These are phyloP conservation scores for Pandemis heparana DNA, from an alignment of 2,888 invertebrate genomes.

Conservation along the genomic window DNA sequence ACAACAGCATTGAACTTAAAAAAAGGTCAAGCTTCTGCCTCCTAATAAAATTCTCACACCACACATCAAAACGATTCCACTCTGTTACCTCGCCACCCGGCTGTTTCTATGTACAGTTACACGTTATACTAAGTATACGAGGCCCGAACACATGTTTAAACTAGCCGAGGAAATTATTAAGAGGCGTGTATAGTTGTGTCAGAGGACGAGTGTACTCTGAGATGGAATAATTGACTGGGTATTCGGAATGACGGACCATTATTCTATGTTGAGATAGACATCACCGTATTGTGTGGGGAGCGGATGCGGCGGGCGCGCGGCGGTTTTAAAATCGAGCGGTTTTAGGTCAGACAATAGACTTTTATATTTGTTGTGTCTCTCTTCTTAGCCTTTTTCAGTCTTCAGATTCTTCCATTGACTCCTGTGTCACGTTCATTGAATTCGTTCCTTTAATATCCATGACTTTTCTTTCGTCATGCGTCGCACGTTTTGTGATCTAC, in stretches of 20 bases:
- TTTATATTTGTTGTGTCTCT: too few species aligned
- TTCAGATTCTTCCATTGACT: too few species aligned
- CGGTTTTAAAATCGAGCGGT: constrained; percentile 12
- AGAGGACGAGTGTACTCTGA: constrained; percentile 22
- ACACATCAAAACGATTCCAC: constrained; percentile 32
- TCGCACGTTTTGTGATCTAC: too few species aligned
- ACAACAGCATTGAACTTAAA: constrained; percentile 7
- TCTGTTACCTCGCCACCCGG: constrained; percentile 16
- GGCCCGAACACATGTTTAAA: not conserved
- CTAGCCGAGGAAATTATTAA: not conserved
- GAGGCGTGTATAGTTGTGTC: not conserved
- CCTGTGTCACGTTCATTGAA: too few species aligned
- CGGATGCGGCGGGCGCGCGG: constrained; percentile 1
- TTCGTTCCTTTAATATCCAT: too few species aligned
- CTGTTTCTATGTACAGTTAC: not conserved
- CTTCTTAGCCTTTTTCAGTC: too few species aligned
- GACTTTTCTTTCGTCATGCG: too few species aligned
- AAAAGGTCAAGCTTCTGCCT: constrained; percentile 25
- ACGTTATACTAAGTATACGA: not conserved
- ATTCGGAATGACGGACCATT: constrained; percentile 53
- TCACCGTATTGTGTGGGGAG: constrained; percentile 38
- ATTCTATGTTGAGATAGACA: constrained; percentile 51
- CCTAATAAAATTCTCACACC: constrained; percentile 42
- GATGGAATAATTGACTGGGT: constrained; percentile 51
- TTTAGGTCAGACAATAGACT: not conserved